Evolutionary conservation across 1,140 invertebrate species (phyloP), one percentile per base, ranked within the genome.

Genomic region (Drosophila pruinosa): DNA sequence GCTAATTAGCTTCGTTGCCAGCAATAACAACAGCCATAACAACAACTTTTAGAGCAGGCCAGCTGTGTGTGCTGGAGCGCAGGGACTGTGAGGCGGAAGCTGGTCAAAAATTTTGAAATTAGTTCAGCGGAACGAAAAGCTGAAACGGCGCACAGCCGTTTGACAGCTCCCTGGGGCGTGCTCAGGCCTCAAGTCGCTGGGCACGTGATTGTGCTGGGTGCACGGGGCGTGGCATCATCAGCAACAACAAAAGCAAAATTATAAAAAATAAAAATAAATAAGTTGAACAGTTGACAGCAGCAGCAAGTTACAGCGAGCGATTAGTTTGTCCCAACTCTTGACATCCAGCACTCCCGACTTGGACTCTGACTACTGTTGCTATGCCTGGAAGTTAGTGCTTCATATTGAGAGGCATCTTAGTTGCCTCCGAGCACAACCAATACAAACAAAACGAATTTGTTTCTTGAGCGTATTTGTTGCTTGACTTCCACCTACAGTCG

Each of bases 161-260:
- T 88, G 83, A 88, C 82, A 88, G 82, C 82, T 88, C 82, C 82
- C 82, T 70, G 75, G 82, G 82, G 82, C 75, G 83, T 88, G 75
- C 82, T 88, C 68, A 62, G 83, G 77, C 81, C 82, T 81, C 70
- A 86, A 85, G 74, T 86, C 64, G 81, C 75, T 86, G 80, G 81
- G 78, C 82, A 88, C 73, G 78, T 77, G 80, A 81, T 86, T 81
- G 70, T 36, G 64, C 64, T 54, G 63, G 34, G 53, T 28, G 50
- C 67, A 72, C 72, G 78, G 76, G 79, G 57, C 78, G 75, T 58
- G 43, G 63, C 79, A 63, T 8, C 10, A 31, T 3, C 17, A 63
- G 12, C 10, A 31, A 4, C 17, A 53, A 17, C 28, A 24, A 19
- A 31, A 26, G 41, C 31, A 34, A 47, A 14, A 54, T 31, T 15